Percentiles rank a stretch among this genome's conserved stretches.
These are phyloP conservation scores for Hemicordylus capensis DNA, from an alignment of 2,113 vertebrate genomes.

Conservation along the genomic window DNA sequence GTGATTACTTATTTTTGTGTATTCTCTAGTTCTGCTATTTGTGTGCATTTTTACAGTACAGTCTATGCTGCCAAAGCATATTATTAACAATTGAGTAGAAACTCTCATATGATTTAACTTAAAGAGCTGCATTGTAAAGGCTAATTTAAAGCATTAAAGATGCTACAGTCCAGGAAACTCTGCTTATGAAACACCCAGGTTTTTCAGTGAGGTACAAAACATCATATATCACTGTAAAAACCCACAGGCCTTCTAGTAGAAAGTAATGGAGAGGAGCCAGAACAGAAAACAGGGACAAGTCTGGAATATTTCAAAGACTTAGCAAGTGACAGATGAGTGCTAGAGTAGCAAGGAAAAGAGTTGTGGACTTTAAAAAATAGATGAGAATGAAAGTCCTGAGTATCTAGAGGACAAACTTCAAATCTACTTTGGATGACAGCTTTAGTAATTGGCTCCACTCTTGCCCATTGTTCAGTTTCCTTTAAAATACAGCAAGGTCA, in stretches of 20 bases:
- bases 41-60: slow-evolving; percentile 7
- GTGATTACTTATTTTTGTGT: not conserved
- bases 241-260: slow-evolving; percentile 42
- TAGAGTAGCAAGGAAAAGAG: slow-evolving; percentile 43
- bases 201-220: slow-evolving; percentile 45
- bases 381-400: slow-evolving; percentile 14
- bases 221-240: fast-evolving
- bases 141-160: slow-evolving; percentile 45
- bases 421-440: slow-evolving; percentile 3
- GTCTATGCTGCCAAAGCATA: not conserved
- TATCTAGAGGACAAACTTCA: slow-evolving; percentile 40
- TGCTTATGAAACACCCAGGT: slow-evolving; percentile 49
- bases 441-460: slow-evolving; percentile 33
- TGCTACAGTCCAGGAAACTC: slow-evolving; percentile 48
- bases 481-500: slow-evolving; percentile 33
- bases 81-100: not conserved
- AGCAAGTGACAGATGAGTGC: slow-evolving; percentile 45
- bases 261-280: slow-evolving; percentile 46
- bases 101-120: slow-evolving; percentile 32
- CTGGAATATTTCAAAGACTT: slow-evolving; percentile 65
- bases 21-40: not conserved
- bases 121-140: slow-evolving; percentile 24
- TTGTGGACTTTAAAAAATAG: slow-evolving; percentile 27
- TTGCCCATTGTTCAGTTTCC: slow-evolving; percentile 13
- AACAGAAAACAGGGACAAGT: slow-evolving; percentile 57